phyloP scores from a whole-genome alignment of 2,888 invertebrate species.

The Lithodes maja region DNA sequence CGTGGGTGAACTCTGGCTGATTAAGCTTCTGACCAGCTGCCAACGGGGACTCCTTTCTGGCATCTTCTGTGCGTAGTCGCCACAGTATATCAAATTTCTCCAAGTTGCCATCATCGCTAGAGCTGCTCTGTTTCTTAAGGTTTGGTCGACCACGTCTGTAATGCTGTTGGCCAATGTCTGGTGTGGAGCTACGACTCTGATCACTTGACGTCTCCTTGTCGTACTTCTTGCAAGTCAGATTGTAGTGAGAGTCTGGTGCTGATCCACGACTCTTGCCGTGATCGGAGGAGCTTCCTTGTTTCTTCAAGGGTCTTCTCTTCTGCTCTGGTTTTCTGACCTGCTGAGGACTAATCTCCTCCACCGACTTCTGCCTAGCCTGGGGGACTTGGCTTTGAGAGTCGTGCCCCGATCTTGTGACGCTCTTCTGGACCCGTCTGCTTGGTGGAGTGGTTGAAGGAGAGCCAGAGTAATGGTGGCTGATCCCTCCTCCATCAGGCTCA shows the following conservation, averaged over 20 bases:
- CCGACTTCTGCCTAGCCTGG: not conserved
- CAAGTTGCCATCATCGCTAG: constrained; percentile 23
- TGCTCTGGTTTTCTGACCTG: constrained; percentile 3
- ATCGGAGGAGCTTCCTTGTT: constrained; percentile 46
- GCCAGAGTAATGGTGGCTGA: not conserved
- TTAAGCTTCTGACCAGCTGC: not conserved
- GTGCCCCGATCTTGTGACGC: not conserved
- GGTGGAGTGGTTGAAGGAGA: not conserved
- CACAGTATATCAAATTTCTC: constrained; percentile 60
- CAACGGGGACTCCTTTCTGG: constrained; percentile 41
- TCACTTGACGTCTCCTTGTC: constrained; percentile 47
- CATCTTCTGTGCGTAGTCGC: constrained; percentile 40
- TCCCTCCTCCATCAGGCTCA: not conserved
- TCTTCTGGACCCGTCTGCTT: not conserved
- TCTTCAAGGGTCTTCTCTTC: not conserved
- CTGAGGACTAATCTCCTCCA: not conserved
- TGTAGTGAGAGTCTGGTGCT: constrained; percentile 20
- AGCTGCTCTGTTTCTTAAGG: constrained; percentile 49
- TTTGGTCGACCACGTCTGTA: not conserved
- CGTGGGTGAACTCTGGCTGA: not conserved
- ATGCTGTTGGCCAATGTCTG: constrained; percentile 21
- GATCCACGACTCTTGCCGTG: constrained; percentile 26
- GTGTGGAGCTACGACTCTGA: constrained; percentile 46
- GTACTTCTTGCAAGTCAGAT: not conserved
- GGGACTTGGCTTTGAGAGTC: not conserved